Evolutionary conservation across 2,113 vertebrate species (phyloP).

Genomic region (Phaethornis superciliosus): DNA sequence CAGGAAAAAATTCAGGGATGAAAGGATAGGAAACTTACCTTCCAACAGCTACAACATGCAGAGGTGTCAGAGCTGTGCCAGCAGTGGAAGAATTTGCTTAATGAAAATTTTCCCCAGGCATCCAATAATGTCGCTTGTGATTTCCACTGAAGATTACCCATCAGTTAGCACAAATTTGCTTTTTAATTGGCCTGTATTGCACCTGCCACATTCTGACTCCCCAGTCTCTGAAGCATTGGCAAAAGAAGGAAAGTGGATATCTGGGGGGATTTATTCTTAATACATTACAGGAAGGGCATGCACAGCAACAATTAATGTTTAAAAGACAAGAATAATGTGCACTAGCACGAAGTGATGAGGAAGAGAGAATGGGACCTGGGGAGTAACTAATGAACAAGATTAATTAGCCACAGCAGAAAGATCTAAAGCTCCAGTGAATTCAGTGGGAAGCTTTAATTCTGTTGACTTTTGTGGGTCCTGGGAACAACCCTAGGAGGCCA

Average conservation of each 20-base stretch:
- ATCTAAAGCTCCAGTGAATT: conserved; percentile 4
- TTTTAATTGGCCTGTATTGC: conserved; percentile 77
- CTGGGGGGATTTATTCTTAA: conserved; percentile 56
- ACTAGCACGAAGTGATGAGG: conserved; percentile 20
- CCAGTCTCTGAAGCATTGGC: conserved; percentile 50
- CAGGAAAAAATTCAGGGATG: neutral
- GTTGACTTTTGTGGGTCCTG: conserved; percentile 24
- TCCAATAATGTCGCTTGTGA: conserved; percentile 64
- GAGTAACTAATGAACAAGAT: conserved; percentile 50
- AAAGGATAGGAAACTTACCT: conserved; percentile 22
- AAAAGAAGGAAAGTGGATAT: conserved; percentile 46
- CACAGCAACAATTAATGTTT: conserved; percentile 64
- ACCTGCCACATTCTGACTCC: conserved; percentile 71
- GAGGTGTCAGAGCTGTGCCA: conserved; percentile 60
- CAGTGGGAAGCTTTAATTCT: conserved; percentile 28
- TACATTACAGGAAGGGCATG: conserved; percentile 50
- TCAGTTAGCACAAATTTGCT: conserved; percentile 79
- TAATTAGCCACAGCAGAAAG: conserved; percentile 40
- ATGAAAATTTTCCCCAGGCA: conserved; percentile 75
- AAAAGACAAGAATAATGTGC: conserved; percentile 44
- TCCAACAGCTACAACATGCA: conserved; percentile 23
- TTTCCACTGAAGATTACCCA: conserved; percentile 75
- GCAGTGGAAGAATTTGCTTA: conserved; percentile 64
- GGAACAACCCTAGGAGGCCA: neutral
- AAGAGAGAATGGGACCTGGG: conserved; percentile 25